Percentiles rank a stretch among this genome's conserved stretches.
phyloP scores from a whole-genome alignment of 2,113 vertebrate species.

The Entomyzon cyanotis region DNA sequence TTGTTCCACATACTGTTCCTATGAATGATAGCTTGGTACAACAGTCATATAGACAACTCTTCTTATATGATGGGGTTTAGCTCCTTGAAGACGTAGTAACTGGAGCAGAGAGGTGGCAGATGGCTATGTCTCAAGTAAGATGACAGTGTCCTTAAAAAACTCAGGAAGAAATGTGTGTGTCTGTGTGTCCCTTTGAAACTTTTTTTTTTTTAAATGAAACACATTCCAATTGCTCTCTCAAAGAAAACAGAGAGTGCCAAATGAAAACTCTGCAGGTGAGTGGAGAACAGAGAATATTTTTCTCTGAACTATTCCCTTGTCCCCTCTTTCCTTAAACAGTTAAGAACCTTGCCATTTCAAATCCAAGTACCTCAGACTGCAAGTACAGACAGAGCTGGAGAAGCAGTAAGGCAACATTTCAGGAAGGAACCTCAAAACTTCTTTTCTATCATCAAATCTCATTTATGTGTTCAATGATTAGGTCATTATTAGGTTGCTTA shows the following conservation, averaged over 20 bases:
- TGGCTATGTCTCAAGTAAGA: background rate
- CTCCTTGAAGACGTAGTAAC: background rate
- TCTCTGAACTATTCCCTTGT: background rate
- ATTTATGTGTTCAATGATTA: background rate
- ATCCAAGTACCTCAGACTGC: background rate
- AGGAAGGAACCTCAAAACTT: background rate
- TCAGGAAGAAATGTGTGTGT: background rate
- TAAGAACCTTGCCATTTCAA: background rate
- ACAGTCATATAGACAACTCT: background rate
- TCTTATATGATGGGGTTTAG: background rate
- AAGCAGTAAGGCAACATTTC: background rate
- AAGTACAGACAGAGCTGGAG: background rate
- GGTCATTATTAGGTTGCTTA: background rate
- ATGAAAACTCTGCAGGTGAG: background rate
- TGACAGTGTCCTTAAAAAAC: background rate
- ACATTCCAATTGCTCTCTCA: background rate
- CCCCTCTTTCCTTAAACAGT: background rate
- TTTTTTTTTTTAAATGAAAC: background rate
- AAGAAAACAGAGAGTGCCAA: background rate
- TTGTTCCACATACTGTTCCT: background rate
- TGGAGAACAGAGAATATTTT: background rate
- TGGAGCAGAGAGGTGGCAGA: background rate
- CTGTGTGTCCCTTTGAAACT: background rate
- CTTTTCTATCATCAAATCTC: background rate
- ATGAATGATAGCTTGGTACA: background rate